phyloP scores from a whole-genome alignment of 2,888 invertebrate genomes.

The Amblyteles armatorius region DNA sequence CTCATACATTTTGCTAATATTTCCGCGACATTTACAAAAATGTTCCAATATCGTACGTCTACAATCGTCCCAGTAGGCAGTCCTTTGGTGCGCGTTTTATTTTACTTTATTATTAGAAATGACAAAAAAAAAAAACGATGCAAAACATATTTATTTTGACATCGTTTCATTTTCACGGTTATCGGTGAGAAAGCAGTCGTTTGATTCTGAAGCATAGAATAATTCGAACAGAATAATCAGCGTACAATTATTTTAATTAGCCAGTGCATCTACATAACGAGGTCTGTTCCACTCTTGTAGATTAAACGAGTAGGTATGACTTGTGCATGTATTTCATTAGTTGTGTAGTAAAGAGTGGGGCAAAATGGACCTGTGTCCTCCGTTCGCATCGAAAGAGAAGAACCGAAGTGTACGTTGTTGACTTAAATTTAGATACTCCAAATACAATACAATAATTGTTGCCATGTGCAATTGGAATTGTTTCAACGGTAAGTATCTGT shows the following conservation, averaged over 20 bases:
- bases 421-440: no score
- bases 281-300: no score
- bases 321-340: no score
- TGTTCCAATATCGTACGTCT: not conserved
- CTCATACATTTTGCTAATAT: no score
- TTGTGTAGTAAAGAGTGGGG: no score
- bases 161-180: slow-evolving; percentile 19
- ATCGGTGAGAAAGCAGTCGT: not conserved
- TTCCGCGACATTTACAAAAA: no score
- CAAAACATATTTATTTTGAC: not conserved
- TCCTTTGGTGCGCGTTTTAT: not conserved
- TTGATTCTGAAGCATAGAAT: not conserved
- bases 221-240: not conserved
- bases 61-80: not conserved
- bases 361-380: no score
- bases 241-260: not conserved
- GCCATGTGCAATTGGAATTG: not conserved
- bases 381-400: no score
- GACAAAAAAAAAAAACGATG: not conserved
- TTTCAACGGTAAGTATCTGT: no score
- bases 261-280: no score
- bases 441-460: not conserved
- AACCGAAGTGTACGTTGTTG: no score
- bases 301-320: no score
- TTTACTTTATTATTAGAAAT: not conserved